phyloP scores from a whole-genome alignment of 1,140 invertebrate genomes.

The Lycorma delicatula region DNA sequence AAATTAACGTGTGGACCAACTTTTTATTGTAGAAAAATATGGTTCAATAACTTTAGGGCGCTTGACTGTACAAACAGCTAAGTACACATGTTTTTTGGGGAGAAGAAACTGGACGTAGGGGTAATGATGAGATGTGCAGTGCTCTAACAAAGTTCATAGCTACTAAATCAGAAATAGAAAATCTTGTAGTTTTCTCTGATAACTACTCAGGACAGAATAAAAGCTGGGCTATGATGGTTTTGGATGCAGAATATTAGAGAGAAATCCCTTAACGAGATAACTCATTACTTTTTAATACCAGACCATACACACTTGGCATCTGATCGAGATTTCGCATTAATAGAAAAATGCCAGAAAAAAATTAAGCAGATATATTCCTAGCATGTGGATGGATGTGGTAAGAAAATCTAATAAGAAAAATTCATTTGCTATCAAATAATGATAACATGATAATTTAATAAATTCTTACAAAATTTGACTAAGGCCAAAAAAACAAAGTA shows the following conservation, averaged over 20 bases:
- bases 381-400: too few species aligned
- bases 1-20: constrained; percentile 13
- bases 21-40: constrained; percentile 24
- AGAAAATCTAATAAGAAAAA: too few species aligned
- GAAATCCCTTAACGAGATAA: not conserved
- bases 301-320: constrained; percentile 10
- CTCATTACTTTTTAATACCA: constrained; percentile 7
- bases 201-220: constrained; percentile 12
- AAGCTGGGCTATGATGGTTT: not conserved
- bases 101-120: constrained; percentile 17
- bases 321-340: constrained; percentile 7
- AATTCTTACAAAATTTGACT: too few species aligned
- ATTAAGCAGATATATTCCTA: too few species aligned
- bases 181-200: constrained; percentile 9
- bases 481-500: too few species aligned
- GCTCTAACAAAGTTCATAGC: constrained; percentile 8
- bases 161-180: constrained; percentile 9
- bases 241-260: not conserved
- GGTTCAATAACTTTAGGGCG: constrained; percentile 21
- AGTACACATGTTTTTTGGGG: constrained; percentile 24
- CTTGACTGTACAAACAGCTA: constrained; percentile 19
- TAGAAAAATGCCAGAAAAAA: constrained; percentile 17
- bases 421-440: too few species aligned
- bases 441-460: too few species aligned
- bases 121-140: constrained; percentile 12